These are phyloP conservation scores for Apotomis betuletana DNA, from an alignment of 2,888 invertebrate genomes.

Conservation along the genomic window DNA sequence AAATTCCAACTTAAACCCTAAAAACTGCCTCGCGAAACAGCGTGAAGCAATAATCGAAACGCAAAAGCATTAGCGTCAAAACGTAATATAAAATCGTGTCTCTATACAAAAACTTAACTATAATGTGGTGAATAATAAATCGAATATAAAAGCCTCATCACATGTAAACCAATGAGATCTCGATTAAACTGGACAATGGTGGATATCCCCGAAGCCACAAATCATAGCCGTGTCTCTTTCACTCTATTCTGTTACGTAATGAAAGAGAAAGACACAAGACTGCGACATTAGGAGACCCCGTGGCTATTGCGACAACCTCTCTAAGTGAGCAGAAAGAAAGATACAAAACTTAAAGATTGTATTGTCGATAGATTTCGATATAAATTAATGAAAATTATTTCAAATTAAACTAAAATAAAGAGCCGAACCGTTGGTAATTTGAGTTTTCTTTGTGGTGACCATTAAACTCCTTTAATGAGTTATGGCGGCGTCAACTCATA, in stretches of 20 bases:
- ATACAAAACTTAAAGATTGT: too few species aligned
- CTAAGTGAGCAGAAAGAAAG: too few species aligned
- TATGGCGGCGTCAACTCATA: background rate
- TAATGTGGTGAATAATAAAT: slow-evolving; percentile 59
- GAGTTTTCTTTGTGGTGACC: background rate
- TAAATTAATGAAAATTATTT: too few species aligned
- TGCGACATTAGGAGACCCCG: background rate
- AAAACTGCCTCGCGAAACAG: slow-evolving; percentile 47
- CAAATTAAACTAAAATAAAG: too few species aligned
- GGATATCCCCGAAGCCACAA: background rate
- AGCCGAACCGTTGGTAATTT: too few species aligned
- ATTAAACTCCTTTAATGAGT: background rate
- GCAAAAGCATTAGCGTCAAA: slow-evolving; percentile 50
- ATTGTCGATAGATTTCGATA: too few species aligned
- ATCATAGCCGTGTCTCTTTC: background rate
- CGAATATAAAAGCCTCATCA: slow-evolving; percentile 71
- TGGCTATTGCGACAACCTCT: background rate
- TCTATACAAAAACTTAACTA: slow-evolving; percentile 66
- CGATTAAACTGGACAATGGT: slow-evolving; percentile 44
- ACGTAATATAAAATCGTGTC: slow-evolving; percentile 62
- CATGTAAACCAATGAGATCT: slow-evolving; percentile 74
- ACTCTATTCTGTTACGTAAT: background rate
- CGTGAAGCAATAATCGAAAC: slow-evolving; percentile 40
- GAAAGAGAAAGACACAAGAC: background rate
- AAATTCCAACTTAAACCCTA: slow-evolving; percentile 45